These are phyloP conservation scores for Formica exsecta DNA, from an alignment of 1,140 invertebrate genomes.

Conservation along the genomic window DNA sequence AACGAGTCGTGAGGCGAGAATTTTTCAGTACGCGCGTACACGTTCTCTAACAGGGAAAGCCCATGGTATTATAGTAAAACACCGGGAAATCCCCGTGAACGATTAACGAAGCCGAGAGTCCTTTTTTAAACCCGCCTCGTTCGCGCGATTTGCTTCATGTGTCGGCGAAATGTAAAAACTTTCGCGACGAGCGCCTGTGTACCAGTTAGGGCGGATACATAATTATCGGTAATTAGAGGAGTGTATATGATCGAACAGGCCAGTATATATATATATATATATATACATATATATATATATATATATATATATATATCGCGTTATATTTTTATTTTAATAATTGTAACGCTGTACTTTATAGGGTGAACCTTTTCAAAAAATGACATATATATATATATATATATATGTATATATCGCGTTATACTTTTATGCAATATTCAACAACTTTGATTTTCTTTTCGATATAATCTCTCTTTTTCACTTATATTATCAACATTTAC, in stretches of 20 bases:
- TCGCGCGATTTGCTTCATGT: slow-evolving; percentile 5
- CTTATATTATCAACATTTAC: background rate
- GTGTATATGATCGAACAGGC: background rate
- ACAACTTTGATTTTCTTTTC: background rate
- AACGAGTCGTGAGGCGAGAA: slow-evolving; percentile 27
- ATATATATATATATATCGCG: too few species aligned
- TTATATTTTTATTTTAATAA: too few species aligned
- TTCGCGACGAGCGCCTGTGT: slow-evolving; percentile 35
- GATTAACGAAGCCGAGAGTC: slow-evolving; percentile 43
- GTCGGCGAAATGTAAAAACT: slow-evolving; percentile 54
- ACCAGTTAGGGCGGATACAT: slow-evolving; percentile 56
- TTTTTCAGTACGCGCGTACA: slow-evolving; percentile 30
- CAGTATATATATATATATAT: background rate
- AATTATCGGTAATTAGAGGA: slow-evolving; percentile 60
- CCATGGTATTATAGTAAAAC: slow-evolving; percentile 42
- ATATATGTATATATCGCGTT: background rate
- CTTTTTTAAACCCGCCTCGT: slow-evolving; percentile 54
- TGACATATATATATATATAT: too few species aligned
- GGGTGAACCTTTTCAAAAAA: too few species aligned
- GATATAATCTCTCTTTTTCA: slow-evolving; percentile 31
- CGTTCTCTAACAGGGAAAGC: slow-evolving; percentile 1
- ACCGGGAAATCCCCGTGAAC: slow-evolving; percentile 36
- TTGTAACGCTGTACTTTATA: too few species aligned
- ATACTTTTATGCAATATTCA: slow-evolving; percentile 46
- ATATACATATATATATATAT: too few species aligned